A percentile compares a stretch with the other conserved stretches of the same genome.
phyloP scores from a whole-genome alignment of 2,113 vertebrate genomes.

The Actenoides hombroni region DNA sequence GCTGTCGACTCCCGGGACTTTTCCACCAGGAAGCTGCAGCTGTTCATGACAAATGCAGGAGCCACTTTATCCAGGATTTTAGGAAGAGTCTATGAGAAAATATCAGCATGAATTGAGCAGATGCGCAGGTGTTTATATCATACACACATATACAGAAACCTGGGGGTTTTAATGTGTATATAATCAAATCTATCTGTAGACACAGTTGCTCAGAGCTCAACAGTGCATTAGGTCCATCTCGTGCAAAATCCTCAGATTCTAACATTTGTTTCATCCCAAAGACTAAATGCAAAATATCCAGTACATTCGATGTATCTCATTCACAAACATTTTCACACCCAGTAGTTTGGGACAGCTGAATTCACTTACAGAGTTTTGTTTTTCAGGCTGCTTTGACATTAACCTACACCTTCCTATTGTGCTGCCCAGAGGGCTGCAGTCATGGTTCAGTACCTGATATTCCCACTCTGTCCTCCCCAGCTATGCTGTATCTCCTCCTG shows the following conservation, averaged over 20 bases:
- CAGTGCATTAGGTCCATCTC: not conserved
- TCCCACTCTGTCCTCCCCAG: not conserved
- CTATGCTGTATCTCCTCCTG: not conserved
- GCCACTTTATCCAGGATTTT: constrained; percentile 90
- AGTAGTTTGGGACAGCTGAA: not conserved
- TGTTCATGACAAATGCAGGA: constrained; percentile 88
- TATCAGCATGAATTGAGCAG: not conserved
- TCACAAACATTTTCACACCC: not conserved
- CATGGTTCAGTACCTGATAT: not conserved
- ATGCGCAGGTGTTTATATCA: not conserved
- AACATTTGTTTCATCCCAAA: not conserved
- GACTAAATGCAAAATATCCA: not conserved
- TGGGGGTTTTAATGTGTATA: not conserved
- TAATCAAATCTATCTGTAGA: not conserved
- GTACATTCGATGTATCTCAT: not conserved
- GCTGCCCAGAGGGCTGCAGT: not conserved
- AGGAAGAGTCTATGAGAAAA: constrained; percentile 81
- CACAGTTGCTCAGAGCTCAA: not conserved
- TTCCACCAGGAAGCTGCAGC: constrained; percentile 92
- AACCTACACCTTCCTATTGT: not conserved
- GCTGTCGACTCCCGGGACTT: constrained; percentile 89
- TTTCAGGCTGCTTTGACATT: not conserved
- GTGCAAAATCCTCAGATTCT: not conserved
- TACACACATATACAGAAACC: not conserved
- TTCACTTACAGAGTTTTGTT: not conserved